A percentile compares a stretch with the other conserved stretches of the same genome.
Conservation (phyloP, 2,797 vertebrate genomes). For the Tauraco hartlaubi region DNA sequence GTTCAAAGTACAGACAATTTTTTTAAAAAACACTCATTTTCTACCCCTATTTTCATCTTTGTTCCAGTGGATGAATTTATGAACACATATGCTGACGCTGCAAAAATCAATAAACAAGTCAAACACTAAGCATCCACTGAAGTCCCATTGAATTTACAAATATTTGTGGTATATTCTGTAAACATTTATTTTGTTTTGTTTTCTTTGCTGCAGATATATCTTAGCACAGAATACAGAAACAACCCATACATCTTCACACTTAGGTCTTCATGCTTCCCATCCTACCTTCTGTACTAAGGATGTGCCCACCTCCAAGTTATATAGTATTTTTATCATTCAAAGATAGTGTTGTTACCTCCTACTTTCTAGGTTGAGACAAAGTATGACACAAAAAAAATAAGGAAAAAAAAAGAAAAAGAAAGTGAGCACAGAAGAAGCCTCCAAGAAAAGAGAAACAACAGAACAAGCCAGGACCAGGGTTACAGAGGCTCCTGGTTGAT, state of each 20-base stretch:
- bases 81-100: neutral
- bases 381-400: no score
- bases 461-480: neutral
- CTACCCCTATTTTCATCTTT: neutral
- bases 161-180: neutral
- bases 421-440: neutral
- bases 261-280: neutral
- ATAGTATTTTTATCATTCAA: neutral
- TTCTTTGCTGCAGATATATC: neutral
- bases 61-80: neutral
- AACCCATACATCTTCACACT: neutral
- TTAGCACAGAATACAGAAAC: neutral
- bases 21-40: neutral
- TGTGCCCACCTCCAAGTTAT: neutral
- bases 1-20: neutral
- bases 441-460: neutral
- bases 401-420: fast-evolving
- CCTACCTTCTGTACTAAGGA: neutral
- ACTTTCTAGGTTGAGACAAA: neutral
- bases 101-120: neutral
- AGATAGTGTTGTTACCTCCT: neutral
- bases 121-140: neutral
- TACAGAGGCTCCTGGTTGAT: neutral
- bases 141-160: neutral
- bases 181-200: neutral